These are phyloP conservation scores for Rhyzopertha dominica DNA, from an alignment of 1,140 invertebrate genomes.

Conservation along the genomic window DNA sequence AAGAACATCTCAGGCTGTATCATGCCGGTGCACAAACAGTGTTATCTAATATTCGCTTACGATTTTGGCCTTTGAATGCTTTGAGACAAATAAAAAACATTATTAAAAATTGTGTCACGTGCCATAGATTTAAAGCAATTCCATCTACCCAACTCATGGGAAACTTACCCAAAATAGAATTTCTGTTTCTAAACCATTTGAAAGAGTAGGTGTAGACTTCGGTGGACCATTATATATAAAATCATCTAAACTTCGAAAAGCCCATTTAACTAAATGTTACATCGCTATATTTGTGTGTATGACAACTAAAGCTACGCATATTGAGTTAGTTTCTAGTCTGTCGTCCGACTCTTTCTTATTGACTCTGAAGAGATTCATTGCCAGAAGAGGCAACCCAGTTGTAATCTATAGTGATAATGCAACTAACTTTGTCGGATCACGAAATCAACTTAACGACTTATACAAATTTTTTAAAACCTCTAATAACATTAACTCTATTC, in stretches of 20 bases:
- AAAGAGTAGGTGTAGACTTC: conserved; percentile 7
- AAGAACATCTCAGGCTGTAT: conserved; percentile 7
- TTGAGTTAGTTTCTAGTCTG: conserved; percentile 12
- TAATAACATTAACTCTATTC: background rate
- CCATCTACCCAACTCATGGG: background rate
- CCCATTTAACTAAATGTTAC: conserved; percentile 8
- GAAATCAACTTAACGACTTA: conserved; percentile 11
- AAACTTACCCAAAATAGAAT: conserved; percentile 1
- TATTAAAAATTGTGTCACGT: conserved; percentile 10
- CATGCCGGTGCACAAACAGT: conserved; percentile 13
- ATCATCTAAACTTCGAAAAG: conserved; percentile 6
- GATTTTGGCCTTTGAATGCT: conserved; percentile 11
- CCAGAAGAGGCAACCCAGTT: conserved; percentile 9
- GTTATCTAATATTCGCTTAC: conserved; percentile 11
- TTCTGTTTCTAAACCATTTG: conserved; percentile 1
- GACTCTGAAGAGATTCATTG: conserved; percentile 15
- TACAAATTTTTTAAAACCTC: conserved; percentile 11
- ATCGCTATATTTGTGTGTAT: conserved; percentile 18
- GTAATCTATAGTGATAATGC: conserved; percentile 18
- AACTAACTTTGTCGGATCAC: conserved; percentile 18
- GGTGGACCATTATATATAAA: conserved; percentile 8
- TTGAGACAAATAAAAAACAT: conserved; percentile 9
- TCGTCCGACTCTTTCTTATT: conserved; percentile 12
- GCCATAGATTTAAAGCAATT: conserved; percentile 10
- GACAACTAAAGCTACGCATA: conserved; percentile 16